Percentiles rank a stretch among this genome's conserved stretches.
phyloP scores from a whole-genome alignment of 2,113 vertebrate species.

The Hydrochoerus hydrochaeris region DNA sequence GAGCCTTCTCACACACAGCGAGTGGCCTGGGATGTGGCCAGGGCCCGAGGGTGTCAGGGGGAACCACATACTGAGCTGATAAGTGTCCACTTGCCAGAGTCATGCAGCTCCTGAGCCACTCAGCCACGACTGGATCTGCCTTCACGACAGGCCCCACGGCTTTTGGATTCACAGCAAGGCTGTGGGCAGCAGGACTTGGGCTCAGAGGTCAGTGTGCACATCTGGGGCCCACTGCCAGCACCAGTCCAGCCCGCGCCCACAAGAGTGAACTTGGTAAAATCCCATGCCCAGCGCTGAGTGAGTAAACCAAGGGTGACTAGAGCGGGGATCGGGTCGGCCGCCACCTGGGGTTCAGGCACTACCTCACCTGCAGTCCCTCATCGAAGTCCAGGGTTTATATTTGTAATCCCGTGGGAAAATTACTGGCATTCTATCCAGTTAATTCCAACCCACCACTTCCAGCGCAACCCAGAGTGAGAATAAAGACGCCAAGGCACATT shows the following conservation, averaged over 20 bases:
- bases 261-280: neutral
- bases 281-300: fast-evolving
- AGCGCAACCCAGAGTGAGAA: no score
- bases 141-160: neutral
- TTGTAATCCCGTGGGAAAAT: no score
- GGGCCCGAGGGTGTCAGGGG: neutral
- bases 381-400: no score
- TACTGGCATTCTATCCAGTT: no score
- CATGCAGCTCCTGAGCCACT: neutral
- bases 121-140: neutral
- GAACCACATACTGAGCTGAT: neutral
- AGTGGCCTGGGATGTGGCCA: neutral
- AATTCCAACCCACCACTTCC: no score
- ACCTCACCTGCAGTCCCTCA: neutral
- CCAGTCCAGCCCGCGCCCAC: fast-evolving
- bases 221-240: neutral
- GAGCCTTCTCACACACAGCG: neutral
- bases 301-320: neutral
- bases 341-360: neutral
- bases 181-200: neutral
- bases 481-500: no score
- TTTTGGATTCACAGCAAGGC: conserved; percentile 45
- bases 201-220: neutral
- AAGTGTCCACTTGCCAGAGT: neutral
- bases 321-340: no score